Evolutionary conservation across 2,113 vertebrate genomes (phyloP).

Genomic region (Mormyrus iriodes): DNA sequence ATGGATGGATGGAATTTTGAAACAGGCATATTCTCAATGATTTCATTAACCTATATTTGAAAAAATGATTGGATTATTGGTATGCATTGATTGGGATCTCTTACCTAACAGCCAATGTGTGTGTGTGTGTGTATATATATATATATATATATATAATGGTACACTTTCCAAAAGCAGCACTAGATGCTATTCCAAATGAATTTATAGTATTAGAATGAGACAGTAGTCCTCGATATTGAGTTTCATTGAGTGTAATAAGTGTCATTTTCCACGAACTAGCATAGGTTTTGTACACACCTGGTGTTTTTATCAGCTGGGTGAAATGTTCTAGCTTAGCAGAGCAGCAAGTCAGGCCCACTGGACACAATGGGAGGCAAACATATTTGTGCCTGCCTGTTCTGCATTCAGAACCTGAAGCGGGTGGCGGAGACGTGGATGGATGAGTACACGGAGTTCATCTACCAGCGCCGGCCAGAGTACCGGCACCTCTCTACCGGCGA

Average conservation of each 20-base stretch:
- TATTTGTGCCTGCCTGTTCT: background rate
- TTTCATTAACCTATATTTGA: background rate
- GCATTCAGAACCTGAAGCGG: slow-evolving; percentile 74
- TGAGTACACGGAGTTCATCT: slow-evolving; percentile 81
- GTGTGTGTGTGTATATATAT: too few species aligned
- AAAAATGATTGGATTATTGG: background rate
- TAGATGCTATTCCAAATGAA: background rate
- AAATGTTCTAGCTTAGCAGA: background rate
- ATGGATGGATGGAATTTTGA: background rate
- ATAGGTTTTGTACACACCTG: background rate
- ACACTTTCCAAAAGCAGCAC: background rate
- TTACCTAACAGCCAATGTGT: background rate
- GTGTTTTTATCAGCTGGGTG: background rate
- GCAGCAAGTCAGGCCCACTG: background rate
- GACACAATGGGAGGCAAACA: too few species aligned
- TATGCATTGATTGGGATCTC: background rate
- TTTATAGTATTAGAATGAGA: background rate
- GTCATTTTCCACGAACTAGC: background rate
- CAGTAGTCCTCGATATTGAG: background rate
- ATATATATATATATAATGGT: background rate
- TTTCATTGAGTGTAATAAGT: too few species aligned
- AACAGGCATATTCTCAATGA: background rate
- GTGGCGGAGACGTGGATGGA: slow-evolving; percentile 90
- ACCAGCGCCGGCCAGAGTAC: slow-evolving; percentile 79
- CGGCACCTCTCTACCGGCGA: slow-evolving; percentile 82